Conservation (phyloP, 2,113 vertebrate genomes). For the Chauna torquata region DNA sequence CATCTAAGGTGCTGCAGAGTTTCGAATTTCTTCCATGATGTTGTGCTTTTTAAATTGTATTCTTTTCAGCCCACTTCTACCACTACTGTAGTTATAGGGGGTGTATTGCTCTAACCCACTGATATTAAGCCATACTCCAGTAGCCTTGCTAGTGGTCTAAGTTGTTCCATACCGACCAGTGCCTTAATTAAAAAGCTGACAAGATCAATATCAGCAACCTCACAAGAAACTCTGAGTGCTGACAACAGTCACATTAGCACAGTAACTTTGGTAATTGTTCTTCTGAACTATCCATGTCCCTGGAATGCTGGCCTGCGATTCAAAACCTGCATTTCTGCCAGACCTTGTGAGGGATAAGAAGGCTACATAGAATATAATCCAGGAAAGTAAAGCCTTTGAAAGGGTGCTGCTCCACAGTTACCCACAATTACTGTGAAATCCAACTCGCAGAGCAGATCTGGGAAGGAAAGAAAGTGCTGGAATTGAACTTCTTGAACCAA, state of each 20-base stretch:
- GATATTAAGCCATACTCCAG: neutral
- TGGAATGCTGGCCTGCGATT: neutral
- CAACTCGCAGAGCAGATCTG: neutral
- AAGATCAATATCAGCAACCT: neutral
- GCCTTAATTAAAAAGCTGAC: neutral
- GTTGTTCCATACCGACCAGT: neutral
- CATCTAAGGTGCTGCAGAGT: conserved; percentile 3
- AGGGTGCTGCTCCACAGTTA: neutral
- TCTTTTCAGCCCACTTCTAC: neutral
- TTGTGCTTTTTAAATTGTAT: neutral
- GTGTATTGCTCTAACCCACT: neutral
- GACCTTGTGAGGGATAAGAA: neutral
- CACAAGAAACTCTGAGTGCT: neutral
- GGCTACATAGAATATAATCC: neutral
- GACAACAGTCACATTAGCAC: neutral
- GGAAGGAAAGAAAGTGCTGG: neutral
- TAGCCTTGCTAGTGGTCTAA: neutral
- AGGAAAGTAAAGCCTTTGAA: conserved; percentile 8
- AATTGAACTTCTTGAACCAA: neutral
- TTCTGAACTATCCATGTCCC: neutral
- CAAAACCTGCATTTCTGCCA: conserved; percentile 1
- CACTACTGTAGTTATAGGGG: neutral
- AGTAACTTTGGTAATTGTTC: neutral
- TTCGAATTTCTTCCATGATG: neutral
- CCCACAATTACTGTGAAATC: neutral